Conservation (phyloP, 92 coral and sea anemone genomes). For the Phenganax subtilis region DNA sequence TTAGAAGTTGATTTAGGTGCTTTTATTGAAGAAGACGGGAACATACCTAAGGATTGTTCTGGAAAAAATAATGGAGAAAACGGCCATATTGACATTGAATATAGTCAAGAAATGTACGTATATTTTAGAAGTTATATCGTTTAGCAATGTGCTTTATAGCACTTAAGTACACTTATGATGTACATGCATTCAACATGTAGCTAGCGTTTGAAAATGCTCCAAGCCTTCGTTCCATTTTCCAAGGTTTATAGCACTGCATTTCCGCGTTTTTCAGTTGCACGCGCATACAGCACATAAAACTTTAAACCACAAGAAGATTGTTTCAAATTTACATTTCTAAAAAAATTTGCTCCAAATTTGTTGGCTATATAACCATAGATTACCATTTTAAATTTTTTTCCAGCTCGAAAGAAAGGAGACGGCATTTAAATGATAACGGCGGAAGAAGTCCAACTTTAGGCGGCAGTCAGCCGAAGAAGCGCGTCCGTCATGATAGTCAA, state of each 20-base stretch:
- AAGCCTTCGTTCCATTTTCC: too few species aligned
- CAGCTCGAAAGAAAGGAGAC: constrained; percentile 6
- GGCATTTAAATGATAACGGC: constrained; percentile 42
- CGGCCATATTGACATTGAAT: constrained; percentile 1
- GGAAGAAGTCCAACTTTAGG: constrained; percentile 90
- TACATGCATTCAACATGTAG: not conserved
- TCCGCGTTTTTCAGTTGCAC: too few species aligned
- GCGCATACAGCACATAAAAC: too few species aligned
- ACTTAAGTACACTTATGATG: not conserved
- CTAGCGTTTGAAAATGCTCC: too few species aligned
- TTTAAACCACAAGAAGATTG: too few species aligned
- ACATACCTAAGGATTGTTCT: not conserved
- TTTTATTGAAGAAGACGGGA: constrained; percentile 13
- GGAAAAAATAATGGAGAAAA: constrained; percentile 18
- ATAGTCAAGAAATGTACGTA: constrained; percentile 7
- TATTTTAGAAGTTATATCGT: not conserved
- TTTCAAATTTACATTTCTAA: too few species aligned
- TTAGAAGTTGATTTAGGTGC: constrained; percentile 6
- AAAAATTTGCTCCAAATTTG: too few species aligned
- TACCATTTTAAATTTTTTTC: not conserved
- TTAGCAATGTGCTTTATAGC: not conserved
- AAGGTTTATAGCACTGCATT: too few species aligned
- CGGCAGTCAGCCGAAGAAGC: constrained; percentile 58
- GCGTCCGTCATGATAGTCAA: constrained; percentile 73
- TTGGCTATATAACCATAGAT: too few species aligned